These are phyloP conservation scores for Ophion costatus DNA, from an alignment of 2,888 invertebrate genomes.

Conservation along the genomic window DNA sequence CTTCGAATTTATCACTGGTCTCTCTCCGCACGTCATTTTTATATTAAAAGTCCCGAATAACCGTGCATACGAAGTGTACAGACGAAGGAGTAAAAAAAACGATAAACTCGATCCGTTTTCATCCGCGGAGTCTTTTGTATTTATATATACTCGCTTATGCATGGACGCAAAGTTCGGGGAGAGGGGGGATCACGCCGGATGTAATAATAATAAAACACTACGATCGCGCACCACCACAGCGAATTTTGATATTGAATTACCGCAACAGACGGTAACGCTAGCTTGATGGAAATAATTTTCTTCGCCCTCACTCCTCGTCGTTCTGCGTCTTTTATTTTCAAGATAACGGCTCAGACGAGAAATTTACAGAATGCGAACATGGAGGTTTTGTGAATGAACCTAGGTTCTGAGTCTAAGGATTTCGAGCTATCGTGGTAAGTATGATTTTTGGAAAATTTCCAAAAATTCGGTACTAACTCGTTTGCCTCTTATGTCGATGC, in stretches of 20 bases:
- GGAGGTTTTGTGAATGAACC: constrained; percentile 38
- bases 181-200: constrained; percentile 1
- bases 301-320: constrained; percentile 6
- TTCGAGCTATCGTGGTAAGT: too few species aligned
- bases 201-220: constrained; percentile 42
- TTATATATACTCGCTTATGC: background rate
- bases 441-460: too few species aligned
- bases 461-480: too few species aligned
- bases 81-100: constrained; percentile 18
- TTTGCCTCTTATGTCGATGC: too few species aligned
- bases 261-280: constrained; percentile 50
- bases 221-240: constrained; percentile 1
- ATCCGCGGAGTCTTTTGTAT: background rate
- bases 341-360: constrained; percentile 12
- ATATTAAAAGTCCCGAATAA: constrained; percentile 8
- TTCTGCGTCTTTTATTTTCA: background rate
- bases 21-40: constrained; percentile 6
- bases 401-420: background rate
- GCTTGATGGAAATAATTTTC: constrained; percentile 44
- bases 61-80: constrained; percentile 14
- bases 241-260: constrained; percentile 53
- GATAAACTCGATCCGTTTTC: constrained; percentile 33
- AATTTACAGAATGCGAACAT: constrained; percentile 42
- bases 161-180: too few species aligned
- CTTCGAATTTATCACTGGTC: too few species aligned